Percentiles rank a stretch among this genome's conserved stretches.
These are phyloP conservation scores for Caprella mutica DNA, from an alignment of 2,888 invertebrate species.

Conservation along the genomic window DNA sequence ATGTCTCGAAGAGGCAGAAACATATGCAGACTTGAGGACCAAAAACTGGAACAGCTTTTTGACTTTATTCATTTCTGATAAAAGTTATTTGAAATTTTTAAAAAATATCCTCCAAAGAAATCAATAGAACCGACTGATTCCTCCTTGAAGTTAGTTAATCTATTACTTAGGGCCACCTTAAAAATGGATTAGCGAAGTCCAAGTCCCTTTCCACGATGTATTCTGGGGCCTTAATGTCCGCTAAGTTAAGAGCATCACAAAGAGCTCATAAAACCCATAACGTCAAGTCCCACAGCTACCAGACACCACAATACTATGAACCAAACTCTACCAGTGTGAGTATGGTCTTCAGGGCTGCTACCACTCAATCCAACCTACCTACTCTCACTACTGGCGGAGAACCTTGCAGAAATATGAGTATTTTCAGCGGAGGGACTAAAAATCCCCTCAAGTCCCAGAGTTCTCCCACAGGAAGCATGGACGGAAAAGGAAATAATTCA, in stretches of 20 bases:
- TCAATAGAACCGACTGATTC: too few relatives aligned
- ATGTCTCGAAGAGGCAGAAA: too few relatives aligned
- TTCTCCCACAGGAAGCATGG: background rate
- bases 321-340: background rate
- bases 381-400: constrained; percentile 2
- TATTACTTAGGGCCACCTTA: too few relatives aligned
- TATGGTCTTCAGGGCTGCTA: background rate
- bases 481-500: background rate
- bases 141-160: too few relatives aligned
- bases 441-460: background rate
- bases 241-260: constrained; percentile 23
- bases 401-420: constrained; percentile 15
- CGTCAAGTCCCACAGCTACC: constrained; percentile 9
- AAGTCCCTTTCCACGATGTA: constrained; percentile 19
- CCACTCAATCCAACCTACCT: background rate
- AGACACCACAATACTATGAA: constrained; percentile 6
- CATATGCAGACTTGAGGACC: too few relatives aligned
- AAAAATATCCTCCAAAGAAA: too few relatives aligned
- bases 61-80: too few relatives aligned
- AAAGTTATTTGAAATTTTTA: too few relatives aligned
- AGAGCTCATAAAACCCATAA: constrained; percentile 7
- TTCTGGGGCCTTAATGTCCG: constrained; percentile 26
- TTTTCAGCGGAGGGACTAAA: constrained; percentile 1
- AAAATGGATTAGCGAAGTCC: too few relatives aligned
- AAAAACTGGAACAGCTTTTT: too few relatives aligned